phyloP scores from a whole-genome alignment of 2,113 vertebrate species.

The Elaphurus davidianus region DNA sequence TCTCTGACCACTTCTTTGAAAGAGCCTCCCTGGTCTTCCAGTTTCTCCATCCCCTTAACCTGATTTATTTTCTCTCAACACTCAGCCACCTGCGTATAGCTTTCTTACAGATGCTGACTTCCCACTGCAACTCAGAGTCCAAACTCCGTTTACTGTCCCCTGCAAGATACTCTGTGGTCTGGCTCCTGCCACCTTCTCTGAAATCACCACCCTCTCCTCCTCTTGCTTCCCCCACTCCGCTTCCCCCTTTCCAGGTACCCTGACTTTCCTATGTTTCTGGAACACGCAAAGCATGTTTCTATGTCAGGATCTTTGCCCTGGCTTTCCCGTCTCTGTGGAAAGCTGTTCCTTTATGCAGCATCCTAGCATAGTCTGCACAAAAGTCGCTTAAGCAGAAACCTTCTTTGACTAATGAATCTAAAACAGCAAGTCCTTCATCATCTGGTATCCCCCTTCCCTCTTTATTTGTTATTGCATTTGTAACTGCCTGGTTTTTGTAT shows the following conservation, averaged over 20 bases:
- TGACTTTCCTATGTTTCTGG: background rate
- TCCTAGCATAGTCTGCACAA: background rate
- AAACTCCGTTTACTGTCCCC: background rate
- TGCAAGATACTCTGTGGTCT: background rate
- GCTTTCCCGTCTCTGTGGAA: background rate
- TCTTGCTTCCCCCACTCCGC: background rate
- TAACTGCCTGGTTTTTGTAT: background rate
- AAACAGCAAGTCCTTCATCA: background rate
- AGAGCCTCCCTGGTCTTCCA: background rate
- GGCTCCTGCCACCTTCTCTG: background rate
- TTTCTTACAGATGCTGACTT: background rate
- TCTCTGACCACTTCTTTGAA: background rate
- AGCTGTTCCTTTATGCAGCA: background rate
- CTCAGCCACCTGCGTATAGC: background rate
- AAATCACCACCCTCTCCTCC: background rate
- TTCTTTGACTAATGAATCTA: background rate
- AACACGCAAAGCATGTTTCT: background rate
- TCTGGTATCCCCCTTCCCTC: background rate
- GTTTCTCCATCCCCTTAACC: background rate
- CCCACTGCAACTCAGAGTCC: background rate
- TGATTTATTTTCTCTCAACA: background rate
- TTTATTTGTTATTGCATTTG: background rate
- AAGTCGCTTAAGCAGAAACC: background rate
- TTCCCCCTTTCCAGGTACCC: background rate
- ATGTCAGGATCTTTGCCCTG: background rate